These are phyloP conservation scores for Oreochromis spilurus DNA, from an alignment of 2,113 vertebrate genomes.

Conservation along the genomic window DNA sequence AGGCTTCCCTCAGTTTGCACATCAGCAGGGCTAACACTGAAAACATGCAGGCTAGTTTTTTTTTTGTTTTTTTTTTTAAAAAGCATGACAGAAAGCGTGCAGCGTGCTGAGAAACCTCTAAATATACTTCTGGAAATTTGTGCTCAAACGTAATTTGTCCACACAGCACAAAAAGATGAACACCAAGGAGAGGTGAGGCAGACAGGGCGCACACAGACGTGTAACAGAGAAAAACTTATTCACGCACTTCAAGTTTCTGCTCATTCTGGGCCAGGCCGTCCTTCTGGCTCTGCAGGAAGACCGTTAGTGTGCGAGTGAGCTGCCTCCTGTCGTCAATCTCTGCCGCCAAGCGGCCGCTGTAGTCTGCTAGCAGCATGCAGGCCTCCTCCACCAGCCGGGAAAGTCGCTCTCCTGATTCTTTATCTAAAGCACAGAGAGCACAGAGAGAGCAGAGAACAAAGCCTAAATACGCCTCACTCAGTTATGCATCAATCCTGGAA, in stretches of 20 bases:
- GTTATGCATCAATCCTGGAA: not conserved
- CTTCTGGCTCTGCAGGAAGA: constrained; percentile 95
- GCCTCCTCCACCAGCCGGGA: constrained; percentile 85
- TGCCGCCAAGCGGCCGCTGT: constrained; percentile 95
- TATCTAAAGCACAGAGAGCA: constrained; percentile 57
- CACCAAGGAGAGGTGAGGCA: not conserved
- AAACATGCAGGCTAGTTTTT: not conserved
- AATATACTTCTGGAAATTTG: not conserved
- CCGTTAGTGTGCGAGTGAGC: constrained; percentile 88
- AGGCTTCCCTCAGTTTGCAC: not conserved
- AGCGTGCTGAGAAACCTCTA: not conserved
- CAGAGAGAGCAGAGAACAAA: constrained; percentile 77
- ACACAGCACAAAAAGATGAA: not conserved
- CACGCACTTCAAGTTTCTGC: constrained; percentile 99
- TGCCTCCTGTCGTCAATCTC: constrained; percentile 98
- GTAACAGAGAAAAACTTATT: constrained; percentile 40
- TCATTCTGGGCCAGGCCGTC: constrained; percentile 94
- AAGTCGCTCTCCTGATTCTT: constrained; percentile 72
- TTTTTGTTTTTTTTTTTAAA: too few species aligned
- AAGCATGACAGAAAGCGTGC: not conserved
- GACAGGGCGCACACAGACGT: not conserved
- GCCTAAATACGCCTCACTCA: constrained; percentile 71
- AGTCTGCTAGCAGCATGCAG: constrained; percentile 97
- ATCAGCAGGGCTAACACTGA: not conserved
- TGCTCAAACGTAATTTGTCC: not conserved